These are phyloP conservation scores for Polymixis flavicincta DNA, from an alignment of 2,888 invertebrate species.

Conservation along the genomic window DNA sequence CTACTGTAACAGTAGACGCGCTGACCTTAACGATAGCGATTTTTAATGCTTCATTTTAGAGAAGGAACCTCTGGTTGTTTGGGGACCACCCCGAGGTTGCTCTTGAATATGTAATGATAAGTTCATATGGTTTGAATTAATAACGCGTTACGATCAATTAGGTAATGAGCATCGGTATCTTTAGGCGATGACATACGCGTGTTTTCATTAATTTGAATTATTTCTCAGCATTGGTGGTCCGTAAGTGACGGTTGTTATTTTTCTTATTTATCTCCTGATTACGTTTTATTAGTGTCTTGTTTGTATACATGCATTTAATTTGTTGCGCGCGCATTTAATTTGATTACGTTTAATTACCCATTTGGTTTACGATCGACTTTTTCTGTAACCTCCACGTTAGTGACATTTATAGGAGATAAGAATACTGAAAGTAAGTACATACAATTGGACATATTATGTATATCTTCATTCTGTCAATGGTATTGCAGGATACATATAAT, in stretches of 20 bases:
- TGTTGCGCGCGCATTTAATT: conserved; percentile 60
- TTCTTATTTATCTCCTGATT: conserved; percentile 62
- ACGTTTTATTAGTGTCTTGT: conserved; percentile 60
- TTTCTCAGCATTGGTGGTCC: conserved; percentile 75
- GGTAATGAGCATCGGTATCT: conserved; percentile 74
- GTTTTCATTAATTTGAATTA: conserved; percentile 68
- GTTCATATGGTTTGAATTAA: conserved; percentile 81
- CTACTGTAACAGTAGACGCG: conserved; percentile 80
- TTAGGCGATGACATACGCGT: conserved; percentile 70
- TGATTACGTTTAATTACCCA: conserved; percentile 57
- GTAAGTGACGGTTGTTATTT: conserved; percentile 61
- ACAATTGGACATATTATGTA: not conserved
- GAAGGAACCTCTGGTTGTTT: conserved; percentile 66
- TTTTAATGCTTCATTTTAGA: conserved; percentile 79
- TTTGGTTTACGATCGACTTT: conserved; percentile 55
- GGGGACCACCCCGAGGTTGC: conserved; percentile 81
- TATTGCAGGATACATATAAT: conserved; percentile 61
- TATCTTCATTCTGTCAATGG: conserved; percentile 42
- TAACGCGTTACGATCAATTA: conserved; percentile 82
- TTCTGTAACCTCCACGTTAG: conserved; percentile 31
- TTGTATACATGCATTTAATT: conserved; percentile 58
- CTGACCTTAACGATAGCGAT: conserved; percentile 77
- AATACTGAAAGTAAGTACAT: not conserved
- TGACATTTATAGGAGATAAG: conserved; percentile 30
- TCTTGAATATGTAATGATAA: conserved; percentile 64